Evolutionary conservation across 37 sponge, comb jelly and placozoan species (phyloP).

Genomic region (Ianthella basta): DNA sequence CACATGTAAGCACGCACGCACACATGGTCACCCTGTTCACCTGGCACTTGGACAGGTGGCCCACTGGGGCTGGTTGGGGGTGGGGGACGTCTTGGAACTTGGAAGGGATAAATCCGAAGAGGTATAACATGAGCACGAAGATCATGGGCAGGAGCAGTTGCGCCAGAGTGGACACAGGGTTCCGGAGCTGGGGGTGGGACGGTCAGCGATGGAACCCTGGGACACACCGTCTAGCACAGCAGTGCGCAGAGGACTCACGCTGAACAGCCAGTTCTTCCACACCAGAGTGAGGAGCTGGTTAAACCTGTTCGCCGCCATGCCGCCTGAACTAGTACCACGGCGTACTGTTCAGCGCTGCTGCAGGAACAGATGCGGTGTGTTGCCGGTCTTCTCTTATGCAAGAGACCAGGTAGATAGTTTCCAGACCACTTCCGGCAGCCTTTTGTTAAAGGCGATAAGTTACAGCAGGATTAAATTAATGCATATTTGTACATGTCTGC

Average conservation of each 20-base stretch:
- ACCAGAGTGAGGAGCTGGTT: constrained; percentile 62
- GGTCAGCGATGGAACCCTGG: too few species aligned
- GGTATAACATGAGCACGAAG: constrained; percentile 63
- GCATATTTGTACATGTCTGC: too few species aligned
- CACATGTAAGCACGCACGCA: not conserved
- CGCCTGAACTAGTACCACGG: not conserved
- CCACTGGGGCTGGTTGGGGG: constrained; percentile 35
- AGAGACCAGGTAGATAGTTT: too few species aligned
- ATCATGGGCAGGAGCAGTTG: constrained; percentile 74
- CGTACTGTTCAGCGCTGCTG: not conserved
- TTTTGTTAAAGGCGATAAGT: too few species aligned
- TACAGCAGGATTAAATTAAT: too few species aligned
- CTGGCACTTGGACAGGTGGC: constrained; percentile 57
- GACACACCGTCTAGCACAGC: not conserved
- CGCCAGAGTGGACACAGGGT: constrained; percentile 69
- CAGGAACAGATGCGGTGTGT: not conserved
- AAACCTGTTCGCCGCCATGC: constrained; percentile 67
- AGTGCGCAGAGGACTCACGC: constrained; percentile 42
- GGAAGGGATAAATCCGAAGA: constrained; percentile 60
- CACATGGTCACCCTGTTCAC: constrained; percentile 15
- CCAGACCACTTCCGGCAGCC: too few species aligned
- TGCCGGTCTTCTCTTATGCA: not conserved
- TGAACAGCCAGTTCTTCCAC: constrained; percentile 91
- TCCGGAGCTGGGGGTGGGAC: constrained; percentile 47
- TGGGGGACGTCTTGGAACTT: constrained; percentile 43